Percentiles rank a stretch among this genome's conserved stretches.
phyloP scores from a whole-genome alignment of 2,888 invertebrate genomes.

The Lasius fuliginosus region DNA sequence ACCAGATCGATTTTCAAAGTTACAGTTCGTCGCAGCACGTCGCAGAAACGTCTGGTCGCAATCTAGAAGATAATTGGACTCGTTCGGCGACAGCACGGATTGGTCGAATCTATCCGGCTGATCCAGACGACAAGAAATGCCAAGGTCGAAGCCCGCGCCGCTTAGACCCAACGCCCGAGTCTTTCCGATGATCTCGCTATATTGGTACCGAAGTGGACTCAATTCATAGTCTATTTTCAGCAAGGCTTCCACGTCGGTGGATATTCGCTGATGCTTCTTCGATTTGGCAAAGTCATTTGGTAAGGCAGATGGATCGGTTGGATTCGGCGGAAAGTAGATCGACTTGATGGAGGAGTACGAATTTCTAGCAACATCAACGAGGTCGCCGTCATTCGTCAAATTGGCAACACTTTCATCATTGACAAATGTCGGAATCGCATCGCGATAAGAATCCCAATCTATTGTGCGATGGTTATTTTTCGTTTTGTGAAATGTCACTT shows the following conservation, averaged over 20 bases:
- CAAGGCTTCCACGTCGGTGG: constrained; percentile 67
- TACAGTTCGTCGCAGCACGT: neutral
- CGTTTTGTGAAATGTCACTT: constrained; percentile 43
- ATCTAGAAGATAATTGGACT: constrained; percentile 47
- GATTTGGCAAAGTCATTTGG: neutral
- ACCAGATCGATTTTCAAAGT: constrained; percentile 16
- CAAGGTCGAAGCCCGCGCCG: constrained; percentile 13
- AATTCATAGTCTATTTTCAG: constrained; percentile 76
- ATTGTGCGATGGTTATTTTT: neutral
- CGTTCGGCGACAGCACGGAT: neutral
- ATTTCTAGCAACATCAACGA: constrained; percentile 74
- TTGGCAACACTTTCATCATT: neutral
- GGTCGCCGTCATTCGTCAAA: constrained; percentile 54
- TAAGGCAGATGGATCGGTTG: constrained; percentile 33
- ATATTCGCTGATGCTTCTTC: constrained; percentile 48
- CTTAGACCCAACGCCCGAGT: constrained; percentile 70
- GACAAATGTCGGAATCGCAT: constrained; percentile 22
- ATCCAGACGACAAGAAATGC: neutral
- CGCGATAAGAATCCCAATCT: neutral
- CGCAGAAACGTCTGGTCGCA: constrained; percentile 18
- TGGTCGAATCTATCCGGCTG: neutral
- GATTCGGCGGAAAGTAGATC: constrained; percentile 72
- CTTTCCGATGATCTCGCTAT: constrained; percentile 74
- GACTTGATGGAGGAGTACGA: constrained; percentile 75
- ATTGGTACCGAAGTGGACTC: constrained; percentile 70